These are phyloP conservation scores for Phyto melanocephala DNA, from an alignment of 2,888 invertebrate species.

Conservation along the genomic window DNA sequence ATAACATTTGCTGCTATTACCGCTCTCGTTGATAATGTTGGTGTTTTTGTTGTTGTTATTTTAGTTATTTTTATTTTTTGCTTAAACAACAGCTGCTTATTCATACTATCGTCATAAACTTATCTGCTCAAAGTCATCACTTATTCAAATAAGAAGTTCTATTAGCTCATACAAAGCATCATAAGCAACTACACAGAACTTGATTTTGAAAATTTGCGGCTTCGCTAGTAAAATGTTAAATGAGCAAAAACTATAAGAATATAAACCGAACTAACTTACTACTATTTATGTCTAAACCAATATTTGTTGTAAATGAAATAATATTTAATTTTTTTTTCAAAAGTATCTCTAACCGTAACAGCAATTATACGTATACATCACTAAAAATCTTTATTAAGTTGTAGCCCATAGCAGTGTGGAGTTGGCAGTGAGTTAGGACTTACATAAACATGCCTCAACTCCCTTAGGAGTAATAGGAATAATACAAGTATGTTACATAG, in stretches of 20 bases:
- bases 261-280: no score
- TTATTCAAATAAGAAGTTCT: neutral
- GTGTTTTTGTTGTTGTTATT: neutral
- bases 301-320: no score
- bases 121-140: neutral
- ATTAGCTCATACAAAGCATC: no score
- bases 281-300: no score
- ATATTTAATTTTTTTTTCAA: no score
- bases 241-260: neutral
- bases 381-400: neutral
- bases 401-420: neutral
- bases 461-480: neutral
- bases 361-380: no score
- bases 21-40: neutral
- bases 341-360: no score
- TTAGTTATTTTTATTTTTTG: neutral
- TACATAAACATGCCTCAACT: neutral
- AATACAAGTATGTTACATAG: neutral
- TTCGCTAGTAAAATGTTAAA: no score
- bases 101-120: neutral
- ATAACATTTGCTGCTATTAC: neutral
- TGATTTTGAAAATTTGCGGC: no score
- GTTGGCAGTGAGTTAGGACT: no score
- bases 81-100: constrained; percentile 4
- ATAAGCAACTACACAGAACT: no score